Evolutionary conservation across 2,797 vertebrate species (phyloP), one percentile per base, ranked within the genome.

Genomic region (Chloroceryle inda): DNA sequence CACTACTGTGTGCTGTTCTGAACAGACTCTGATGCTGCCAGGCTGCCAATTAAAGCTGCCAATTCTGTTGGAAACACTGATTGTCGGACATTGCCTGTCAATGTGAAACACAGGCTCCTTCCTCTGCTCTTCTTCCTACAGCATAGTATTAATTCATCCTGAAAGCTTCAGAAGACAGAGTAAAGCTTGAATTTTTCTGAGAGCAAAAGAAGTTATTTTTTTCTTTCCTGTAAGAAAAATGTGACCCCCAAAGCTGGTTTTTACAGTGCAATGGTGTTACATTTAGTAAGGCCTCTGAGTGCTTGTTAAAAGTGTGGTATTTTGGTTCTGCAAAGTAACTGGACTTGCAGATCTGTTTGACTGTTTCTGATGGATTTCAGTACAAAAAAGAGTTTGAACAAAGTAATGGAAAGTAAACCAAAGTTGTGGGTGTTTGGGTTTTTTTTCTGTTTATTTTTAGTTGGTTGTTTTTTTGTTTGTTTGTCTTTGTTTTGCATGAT

Each of bases 1-100:
- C 33, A 37, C 50, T 35, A 9, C 33, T 0, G 0, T 45, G 40
- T 6, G 2, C 72, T 44, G 58, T 64, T 67, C 35, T 67, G 52
- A 58, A 40, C 58, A 53, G 33, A 7, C 29, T 87, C 73, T 53
- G 22, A 11, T 66, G 18, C 61, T 84, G 50, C 63, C 13, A 22
- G 29, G 15, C 45, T 74, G 1, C 44, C 19, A 10, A 44, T 78
- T 35, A 71, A 53, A 78, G 19, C 17, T 81, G 44, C 10, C 31
- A 22, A 37, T 82, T 37, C 37, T 69, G 11, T 26, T 80, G 69
- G 50, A 69, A 84, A 14, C 35, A 10, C 7, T 2, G 5, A 20
- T 59, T 1, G 3, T 26, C 21, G 35, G n/a, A 42, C 20, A 33
- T 22, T 47, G 21, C 18, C 67, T 1, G 5, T 14, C 64, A n/a